These are phyloP conservation scores for Hyles euphorbiae DNA, from an alignment of 1,140 invertebrate species.

Conservation along the genomic window DNA sequence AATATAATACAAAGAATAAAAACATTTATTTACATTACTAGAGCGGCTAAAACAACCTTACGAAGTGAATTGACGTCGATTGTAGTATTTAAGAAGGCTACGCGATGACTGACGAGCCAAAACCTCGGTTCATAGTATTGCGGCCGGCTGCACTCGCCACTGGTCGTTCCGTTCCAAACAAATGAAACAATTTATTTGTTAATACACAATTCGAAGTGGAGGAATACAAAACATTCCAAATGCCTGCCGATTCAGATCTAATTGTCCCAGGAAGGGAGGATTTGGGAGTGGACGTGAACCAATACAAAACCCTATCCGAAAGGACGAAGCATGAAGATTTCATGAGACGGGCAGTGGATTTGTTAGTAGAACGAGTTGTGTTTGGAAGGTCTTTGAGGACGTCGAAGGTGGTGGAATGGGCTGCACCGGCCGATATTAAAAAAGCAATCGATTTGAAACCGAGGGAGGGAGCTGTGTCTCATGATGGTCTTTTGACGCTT, in stretches of 20 bases:
- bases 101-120: slow-evolving; percentile 45
- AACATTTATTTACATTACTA: slow-evolving; percentile 19
- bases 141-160: slow-evolving; percentile 41
- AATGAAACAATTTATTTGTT: slow-evolving; percentile 25
- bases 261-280: slow-evolving; percentile 47
- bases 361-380: slow-evolving; percentile 84
- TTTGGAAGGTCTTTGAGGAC: slow-evolving; percentile 83
- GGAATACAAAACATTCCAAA: slow-evolving; percentile 34
- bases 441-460: slow-evolving; percentile 81
- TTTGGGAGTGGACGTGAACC: slow-evolving; percentile 27
- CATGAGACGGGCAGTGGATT: slow-evolving; percentile 80
- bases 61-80: slow-evolving; percentile 55
- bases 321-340: slow-evolving; percentile 82
- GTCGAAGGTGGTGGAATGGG: slow-evolving; percentile 85
- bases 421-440: slow-evolving; percentile 80
- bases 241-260: slow-evolving; percentile 65
- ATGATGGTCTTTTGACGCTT: slow-evolving; percentile 81
- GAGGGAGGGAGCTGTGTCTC: slow-evolving; percentile 75
- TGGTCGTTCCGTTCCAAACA: slow-evolving; percentile 22
- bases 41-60: slow-evolving; percentile 58
- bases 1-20: not conserved
- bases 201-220: slow-evolving; percentile 13
- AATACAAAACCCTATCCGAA: slow-evolving; percentile 75
- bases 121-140: slow-evolving; percentile 40
- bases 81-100: slow-evolving; percentile 68